phyloP scores from a whole-genome alignment of 2,113 vertebrate species.

The Phrynosoma blainvillii region DNA sequence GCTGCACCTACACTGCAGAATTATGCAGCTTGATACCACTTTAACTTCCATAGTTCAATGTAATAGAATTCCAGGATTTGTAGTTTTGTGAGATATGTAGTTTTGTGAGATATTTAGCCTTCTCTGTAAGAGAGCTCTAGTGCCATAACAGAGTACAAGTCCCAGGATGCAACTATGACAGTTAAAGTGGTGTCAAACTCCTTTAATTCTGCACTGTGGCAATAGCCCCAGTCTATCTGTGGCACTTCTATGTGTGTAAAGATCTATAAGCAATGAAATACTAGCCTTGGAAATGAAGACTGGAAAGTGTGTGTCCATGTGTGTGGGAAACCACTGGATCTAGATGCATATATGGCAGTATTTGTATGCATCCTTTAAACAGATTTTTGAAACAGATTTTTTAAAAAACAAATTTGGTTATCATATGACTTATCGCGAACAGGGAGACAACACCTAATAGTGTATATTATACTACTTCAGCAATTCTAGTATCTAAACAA shows the following conservation, averaged over 20 bases:
- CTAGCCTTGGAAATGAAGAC: neutral
- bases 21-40: too few species aligned
- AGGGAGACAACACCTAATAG: neutral
- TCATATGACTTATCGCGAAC: neutral
- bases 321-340: neutral
- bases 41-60: too few species aligned
- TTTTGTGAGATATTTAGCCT: too few species aligned
- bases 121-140: too few species aligned
- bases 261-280: neutral
- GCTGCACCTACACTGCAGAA: too few species aligned
- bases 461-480: neutral
- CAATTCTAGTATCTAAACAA: neutral
- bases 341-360: neutral
- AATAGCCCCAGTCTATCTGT: neutral
- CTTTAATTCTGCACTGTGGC: neutral
- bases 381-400: neutral
- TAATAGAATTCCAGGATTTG: too few species aligned
- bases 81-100: too few species aligned
- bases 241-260: neutral
- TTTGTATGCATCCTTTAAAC: neutral
- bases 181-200: too few species aligned
- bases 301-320: neutral
- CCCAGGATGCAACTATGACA: too few species aligned
- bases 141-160: too few species aligned
- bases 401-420: neutral